Base-by-base conservation (phyloP, 2,797 vertebrate species). In the Chaunax sp. region DNA sequence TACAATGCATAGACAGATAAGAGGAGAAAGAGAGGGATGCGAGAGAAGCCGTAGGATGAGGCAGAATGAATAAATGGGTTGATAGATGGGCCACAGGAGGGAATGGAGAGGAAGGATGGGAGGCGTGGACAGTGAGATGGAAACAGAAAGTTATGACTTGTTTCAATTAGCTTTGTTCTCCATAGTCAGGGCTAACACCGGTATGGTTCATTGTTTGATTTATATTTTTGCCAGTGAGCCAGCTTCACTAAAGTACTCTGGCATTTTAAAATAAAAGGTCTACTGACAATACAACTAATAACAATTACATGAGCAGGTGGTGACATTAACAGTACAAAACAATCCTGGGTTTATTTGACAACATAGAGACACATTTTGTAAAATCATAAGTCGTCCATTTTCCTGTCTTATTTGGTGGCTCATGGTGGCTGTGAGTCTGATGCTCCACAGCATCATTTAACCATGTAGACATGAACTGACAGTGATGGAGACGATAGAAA, bases 31-130 rank as follows among this genome's bases (percentile, higher is more conserved):
- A 67, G 51, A 47, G 37, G 53, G 33, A 66, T 64, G 40, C n/a
- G n/a, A n/a, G n/a, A n/a, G n/a, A n/a, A 69, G 66, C 1, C 5
- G 16, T 64, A 54, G 52, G 56, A 63, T 37, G 71, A 65, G 37
- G 67, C 41, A 46, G 53, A 56, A 79, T 50, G 71, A 77, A 77
- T 84, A 78, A 82, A 83, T 85, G 62, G 85, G 84, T 78, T 80
- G 85, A 89, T 78, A 77, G 81, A 83, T 79, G 69, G 53, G 64
- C 35, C 69, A 72, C 63, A 40, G 30, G 61, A 55, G 62, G 69
- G 61, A 61, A 68, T 57, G 28, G 26, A 33, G 58, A 43, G 64
- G 57, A 40, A 75, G 38, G 70, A 30, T n/a, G 62, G 55, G 51
- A 70, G 55, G 65, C 44, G 61, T 77, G 37, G 37, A 81, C 62